phyloP scores from a whole-genome alignment of 2,797 vertebrate species.

The Onychomys torridus region DNA sequence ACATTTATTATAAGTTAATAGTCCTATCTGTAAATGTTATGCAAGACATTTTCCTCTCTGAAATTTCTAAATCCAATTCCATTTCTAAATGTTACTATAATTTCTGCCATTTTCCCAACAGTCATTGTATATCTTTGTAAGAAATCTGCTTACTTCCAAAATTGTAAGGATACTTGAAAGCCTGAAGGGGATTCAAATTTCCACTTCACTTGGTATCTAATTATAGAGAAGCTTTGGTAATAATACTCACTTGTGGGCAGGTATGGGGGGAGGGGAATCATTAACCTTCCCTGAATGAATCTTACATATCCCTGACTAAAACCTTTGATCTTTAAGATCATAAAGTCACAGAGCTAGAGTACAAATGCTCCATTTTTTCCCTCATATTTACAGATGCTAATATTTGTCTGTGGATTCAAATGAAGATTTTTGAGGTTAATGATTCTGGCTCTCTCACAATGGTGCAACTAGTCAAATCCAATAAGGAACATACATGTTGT shows the following conservation, averaged over 20 bases:
- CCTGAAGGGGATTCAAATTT: slow-evolving; percentile 47
- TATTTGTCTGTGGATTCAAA: slow-evolving; percentile 27
- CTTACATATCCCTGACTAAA: slow-evolving; percentile 24
- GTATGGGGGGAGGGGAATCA: not conserved
- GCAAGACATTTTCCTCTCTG: not conserved
- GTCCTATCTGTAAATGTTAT: slow-evolving; percentile 34
- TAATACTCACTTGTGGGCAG: not conserved
- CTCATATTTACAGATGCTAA: slow-evolving; percentile 44
- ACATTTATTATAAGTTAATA: not conserved
- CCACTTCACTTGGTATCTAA: slow-evolving; percentile 46
- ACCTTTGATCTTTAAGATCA: slow-evolving; percentile 30
- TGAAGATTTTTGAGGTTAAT: slow-evolving; percentile 10
- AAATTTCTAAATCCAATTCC: not conserved
- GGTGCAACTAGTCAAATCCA: not conserved
- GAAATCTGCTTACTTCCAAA: slow-evolving; percentile 54
- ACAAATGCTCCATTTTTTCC: not conserved
- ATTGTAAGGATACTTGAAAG: slow-evolving; percentile 45
- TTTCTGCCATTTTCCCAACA: slow-evolving; percentile 40
- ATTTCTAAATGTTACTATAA: slow-evolving; percentile 58
- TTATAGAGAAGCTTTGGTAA: slow-evolving; percentile 37
- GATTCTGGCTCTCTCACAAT: not conserved
- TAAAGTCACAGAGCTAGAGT: not conserved
- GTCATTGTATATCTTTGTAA: not conserved
- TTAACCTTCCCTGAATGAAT: slow-evolving; percentile 42
- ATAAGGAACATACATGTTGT: not conserved